A percentile compares a stretch with the other conserved stretches of the same genome.
These are phyloP conservation scores for Caenorhabditis doughertyi DNA, from an alignment of 2,888 invertebrate genomes.

Conservation along the genomic window DNA sequence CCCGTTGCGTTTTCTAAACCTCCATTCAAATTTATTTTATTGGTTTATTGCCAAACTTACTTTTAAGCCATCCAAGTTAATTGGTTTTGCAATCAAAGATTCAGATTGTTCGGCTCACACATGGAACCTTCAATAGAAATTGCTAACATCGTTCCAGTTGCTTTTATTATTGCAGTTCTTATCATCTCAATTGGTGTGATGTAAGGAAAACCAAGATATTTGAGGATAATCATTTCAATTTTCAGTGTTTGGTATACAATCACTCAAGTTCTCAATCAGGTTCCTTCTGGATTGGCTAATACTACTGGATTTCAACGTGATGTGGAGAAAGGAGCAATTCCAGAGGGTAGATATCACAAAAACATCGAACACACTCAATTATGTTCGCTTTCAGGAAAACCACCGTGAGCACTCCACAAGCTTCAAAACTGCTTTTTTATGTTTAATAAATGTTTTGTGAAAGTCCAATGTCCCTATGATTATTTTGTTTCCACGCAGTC, in stretches of 20 bases:
- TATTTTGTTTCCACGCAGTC: neutral
- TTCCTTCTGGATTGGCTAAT: neutral
- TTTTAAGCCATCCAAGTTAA: no score
- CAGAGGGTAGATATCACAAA: neutral
- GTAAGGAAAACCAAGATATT: neutral
- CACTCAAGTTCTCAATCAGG: neutral
- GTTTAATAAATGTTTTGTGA: slow-evolving; percentile 15
- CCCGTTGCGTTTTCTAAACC: no score
- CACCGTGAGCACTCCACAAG: neutral
- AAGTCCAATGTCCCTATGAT: neutral
- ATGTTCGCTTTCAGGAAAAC: neutral
- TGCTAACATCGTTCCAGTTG: neutral
- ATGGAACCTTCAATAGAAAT: slow-evolving; percentile 17
- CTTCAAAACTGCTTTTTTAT: neutral
- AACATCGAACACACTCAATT: neutral
- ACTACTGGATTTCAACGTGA: neutral
- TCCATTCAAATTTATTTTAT: no score
- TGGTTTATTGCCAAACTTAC: no score
- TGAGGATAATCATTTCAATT: neutral
- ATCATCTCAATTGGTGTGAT: neutral
- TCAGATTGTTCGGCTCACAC: neutral
- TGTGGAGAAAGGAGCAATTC: neutral
- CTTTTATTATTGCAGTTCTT: neutral
- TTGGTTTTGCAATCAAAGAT: neutral
- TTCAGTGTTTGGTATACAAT: neutral